Conservation (phyloP, 2,797 vertebrate species). For the Calcarius lapponicus region DNA sequence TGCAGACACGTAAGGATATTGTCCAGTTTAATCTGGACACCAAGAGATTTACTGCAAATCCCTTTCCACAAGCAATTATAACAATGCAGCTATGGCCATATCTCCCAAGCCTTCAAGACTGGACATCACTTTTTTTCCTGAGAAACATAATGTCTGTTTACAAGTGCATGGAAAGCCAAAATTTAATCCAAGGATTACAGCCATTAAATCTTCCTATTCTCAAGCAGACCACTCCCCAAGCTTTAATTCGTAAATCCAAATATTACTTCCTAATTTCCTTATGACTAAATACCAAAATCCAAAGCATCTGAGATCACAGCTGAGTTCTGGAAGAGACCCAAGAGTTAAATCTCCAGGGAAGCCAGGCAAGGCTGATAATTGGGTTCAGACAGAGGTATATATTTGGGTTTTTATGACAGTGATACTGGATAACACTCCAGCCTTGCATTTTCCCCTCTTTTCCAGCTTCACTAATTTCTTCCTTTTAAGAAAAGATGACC, state of each 20-base stretch:
- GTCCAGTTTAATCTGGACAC: background rate
- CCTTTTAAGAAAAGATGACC: slow-evolving; percentile 14
- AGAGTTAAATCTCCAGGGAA: slow-evolving; percentile 11
- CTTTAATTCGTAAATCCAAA: slow-evolving; percentile 22
- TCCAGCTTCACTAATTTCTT: background rate
- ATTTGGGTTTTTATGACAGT: slow-evolving; percentile 6
- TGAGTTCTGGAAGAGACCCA: slow-evolving; percentile 6
- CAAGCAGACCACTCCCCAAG: background rate
- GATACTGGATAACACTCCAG: background rate
- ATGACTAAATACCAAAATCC: background rate
- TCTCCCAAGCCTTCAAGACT: background rate
- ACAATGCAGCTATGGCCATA: background rate
- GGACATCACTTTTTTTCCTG: background rate
- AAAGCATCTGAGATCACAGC: slow-evolving; percentile 34
- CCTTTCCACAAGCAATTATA: background rate
- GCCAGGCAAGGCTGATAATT: slow-evolving; percentile 30
- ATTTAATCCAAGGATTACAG: background rate
- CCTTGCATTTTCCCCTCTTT: background rate
- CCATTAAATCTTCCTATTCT: background rate
- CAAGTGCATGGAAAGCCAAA: background rate
- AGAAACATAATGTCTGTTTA: background rate
- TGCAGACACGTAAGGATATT: background rate
- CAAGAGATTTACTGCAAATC: background rate
- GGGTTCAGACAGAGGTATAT: slow-evolving; percentile 20
- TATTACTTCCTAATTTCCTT: background rate